Conservation (phyloP, 92 coral and sea anemone species). For the Palythoa grandiflora region DNA sequence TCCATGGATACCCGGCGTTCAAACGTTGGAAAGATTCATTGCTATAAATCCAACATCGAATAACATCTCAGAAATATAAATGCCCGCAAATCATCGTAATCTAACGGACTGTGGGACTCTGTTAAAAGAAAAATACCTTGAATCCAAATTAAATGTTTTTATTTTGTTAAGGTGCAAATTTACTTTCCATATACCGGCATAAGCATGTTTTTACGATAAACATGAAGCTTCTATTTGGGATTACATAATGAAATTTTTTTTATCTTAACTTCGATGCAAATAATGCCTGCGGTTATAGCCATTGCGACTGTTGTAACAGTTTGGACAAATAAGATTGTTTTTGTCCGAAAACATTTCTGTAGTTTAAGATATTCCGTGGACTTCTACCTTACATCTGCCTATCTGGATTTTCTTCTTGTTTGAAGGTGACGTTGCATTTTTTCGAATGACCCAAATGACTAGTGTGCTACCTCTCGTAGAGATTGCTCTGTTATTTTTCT, state of each 20-base stretch:
- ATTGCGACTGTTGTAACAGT: not conserved
- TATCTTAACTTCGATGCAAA: not conserved
- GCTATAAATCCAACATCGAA: not conserved
- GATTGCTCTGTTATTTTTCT: no score
- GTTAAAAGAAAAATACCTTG: not conserved
- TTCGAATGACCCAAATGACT: no score
- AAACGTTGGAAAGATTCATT: not conserved
- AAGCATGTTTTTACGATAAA: not conserved
- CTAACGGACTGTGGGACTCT: not conserved
- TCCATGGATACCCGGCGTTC: not conserved
- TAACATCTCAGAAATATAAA: not conserved
- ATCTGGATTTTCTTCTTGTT: no score
- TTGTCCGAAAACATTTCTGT: no score
- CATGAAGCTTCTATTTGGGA: not conserved
- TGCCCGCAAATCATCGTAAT: not conserved
- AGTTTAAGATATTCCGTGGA: no score
- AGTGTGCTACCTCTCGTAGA: no score
- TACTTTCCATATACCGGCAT: not conserved
- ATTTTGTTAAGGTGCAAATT: not conserved
- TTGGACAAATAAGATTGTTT: not conserved
- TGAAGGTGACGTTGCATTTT: no score
- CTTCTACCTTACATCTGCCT: no score
- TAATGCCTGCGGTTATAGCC: not conserved
- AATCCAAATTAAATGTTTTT: not conserved
- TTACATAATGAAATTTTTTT: not conserved